Conservation (phyloP, 2,888 invertebrate genomes). For the Synergus umbraculus region DNA sequence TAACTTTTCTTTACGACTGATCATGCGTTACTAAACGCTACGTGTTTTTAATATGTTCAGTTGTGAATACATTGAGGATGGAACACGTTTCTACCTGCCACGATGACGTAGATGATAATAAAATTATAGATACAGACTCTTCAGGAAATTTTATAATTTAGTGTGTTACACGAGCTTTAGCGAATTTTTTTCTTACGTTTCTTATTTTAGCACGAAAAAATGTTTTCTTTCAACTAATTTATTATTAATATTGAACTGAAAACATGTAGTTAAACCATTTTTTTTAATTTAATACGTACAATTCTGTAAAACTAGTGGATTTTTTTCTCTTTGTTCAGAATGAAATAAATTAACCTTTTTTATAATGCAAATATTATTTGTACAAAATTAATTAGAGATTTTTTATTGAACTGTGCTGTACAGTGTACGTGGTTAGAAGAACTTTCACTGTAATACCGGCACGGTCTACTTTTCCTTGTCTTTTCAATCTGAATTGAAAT, state of each 20-base stretch:
- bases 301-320: not conserved
- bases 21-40: not conserved
- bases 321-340: not conserved
- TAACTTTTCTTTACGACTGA: not conserved
- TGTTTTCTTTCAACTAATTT: not conserved
- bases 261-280: not conserved
- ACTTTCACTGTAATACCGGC: slow-evolving; percentile 15
- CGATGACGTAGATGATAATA: not conserved
- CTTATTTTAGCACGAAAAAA: not conserved
- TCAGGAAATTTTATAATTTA: not conserved
- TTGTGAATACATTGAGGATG: not conserved
- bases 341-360: not conserved
- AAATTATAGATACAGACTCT: not conserved
- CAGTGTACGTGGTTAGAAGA: slow-evolving; percentile 19
- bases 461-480: not conserved
- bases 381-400: not conserved
- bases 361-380: not conserved
- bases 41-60: not conserved
- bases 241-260: not conserved
- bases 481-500: not conserved
- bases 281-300: not conserved
- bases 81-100: not conserved
- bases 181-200: not conserved
- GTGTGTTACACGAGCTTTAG: not conserved
- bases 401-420: not conserved